These are phyloP conservation scores for Nomada lathburiana DNA, from an alignment of 2,888 invertebrate genomes.

Conservation along the genomic window DNA sequence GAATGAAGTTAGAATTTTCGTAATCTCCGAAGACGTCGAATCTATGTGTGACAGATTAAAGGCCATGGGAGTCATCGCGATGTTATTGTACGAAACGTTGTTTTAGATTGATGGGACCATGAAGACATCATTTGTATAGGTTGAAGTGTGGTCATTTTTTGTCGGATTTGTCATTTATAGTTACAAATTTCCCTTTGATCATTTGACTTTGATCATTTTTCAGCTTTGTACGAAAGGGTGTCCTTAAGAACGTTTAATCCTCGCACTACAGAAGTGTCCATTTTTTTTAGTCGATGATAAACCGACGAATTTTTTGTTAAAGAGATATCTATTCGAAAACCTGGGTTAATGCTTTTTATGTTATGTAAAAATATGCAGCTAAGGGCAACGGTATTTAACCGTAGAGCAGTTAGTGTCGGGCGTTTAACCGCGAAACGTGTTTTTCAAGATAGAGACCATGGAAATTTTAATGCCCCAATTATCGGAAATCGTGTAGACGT, in stretches of 20 bases:
- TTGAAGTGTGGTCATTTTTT: background rate
- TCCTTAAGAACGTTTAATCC: too few relatives aligned
- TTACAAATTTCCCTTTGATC: constrained; percentile 1
- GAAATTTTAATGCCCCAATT: background rate
- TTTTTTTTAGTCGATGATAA: too few relatives aligned
- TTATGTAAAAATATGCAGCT: constrained; percentile 8
- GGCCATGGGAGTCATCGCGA: constrained; percentile 7
- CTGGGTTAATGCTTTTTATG: background rate
- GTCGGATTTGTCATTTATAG: background rate
- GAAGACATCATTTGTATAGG: background rate
- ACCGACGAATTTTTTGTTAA: too few relatives aligned
- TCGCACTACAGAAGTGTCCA: too few relatives aligned
- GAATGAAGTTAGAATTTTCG: background rate
- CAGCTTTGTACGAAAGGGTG: too few relatives aligned
- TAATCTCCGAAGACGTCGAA: constrained; percentile 15
- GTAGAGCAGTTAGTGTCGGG: background rate
- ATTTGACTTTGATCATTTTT: too few relatives aligned
- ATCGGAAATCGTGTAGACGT: constrained; percentile 1
- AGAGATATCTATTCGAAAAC: background rate
- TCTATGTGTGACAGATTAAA: constrained; percentile 24
- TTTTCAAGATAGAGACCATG: too few relatives aligned
- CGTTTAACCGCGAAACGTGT: constrained; percentile 1
- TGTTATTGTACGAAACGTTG: background rate
- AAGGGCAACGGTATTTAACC: constrained; percentile 4
- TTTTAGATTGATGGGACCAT: background rate